Conservation (phyloP, 2,113 vertebrate genomes). For the Nesogale talazaci region DNA sequence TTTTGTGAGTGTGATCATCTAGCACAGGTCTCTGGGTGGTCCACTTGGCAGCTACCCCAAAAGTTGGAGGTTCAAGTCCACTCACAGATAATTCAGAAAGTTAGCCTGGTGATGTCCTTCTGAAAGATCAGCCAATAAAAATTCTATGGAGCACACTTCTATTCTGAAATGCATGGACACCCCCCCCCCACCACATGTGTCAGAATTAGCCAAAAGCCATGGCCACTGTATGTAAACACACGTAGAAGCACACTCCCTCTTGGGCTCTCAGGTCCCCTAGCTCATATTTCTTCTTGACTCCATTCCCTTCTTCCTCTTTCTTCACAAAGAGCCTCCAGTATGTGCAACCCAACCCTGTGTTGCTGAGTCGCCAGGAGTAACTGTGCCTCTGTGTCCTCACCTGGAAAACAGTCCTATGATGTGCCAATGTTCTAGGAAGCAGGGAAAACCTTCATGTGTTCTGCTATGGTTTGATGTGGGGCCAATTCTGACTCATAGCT, state of each 20-base stretch:
- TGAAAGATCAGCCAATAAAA: not conserved
- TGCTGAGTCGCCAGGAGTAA: not conserved
- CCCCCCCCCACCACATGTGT: no score
- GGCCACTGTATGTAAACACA: not conserved
- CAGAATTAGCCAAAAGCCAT: not conserved
- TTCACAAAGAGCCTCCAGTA: not conserved
- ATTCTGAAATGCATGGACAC: not conserved
- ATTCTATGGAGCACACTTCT: not conserved
- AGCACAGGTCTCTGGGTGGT: not conserved
- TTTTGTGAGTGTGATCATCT: not conserved
- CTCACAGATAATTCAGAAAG: not conserved
- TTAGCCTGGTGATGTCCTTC: not conserved
- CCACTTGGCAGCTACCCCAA: not conserved
- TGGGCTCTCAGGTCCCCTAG: accelerated
- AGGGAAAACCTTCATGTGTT: not conserved
- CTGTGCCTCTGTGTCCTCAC: not conserved
- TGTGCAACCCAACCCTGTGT: not conserved
- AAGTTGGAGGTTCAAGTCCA: not conserved
- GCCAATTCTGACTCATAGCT: not conserved
- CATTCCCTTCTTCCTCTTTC: not conserved
- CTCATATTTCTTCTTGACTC: not conserved
- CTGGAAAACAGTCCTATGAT: not conserved
- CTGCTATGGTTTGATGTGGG: not conserved
- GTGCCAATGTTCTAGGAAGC: not conserved
- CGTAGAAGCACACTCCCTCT: not conserved